Conservation (phyloP, 2,797 vertebrate genomes). For the Coilia nasus region DNA sequence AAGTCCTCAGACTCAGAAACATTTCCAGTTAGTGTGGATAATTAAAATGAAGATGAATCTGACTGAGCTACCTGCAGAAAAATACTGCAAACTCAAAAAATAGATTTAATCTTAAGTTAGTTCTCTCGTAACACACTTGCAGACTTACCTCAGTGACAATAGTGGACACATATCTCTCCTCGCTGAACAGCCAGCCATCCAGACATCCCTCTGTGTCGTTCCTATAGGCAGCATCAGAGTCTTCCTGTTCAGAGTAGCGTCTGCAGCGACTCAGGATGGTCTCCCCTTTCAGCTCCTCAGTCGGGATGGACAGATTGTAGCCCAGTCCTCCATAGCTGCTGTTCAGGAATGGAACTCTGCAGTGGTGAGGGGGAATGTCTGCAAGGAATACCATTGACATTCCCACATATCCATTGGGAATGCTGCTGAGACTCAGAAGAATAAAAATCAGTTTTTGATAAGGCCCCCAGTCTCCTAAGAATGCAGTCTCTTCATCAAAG, state of each 20-base stretch:
- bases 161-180: constrained; percentile 51
- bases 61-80: too few species aligned
- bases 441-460: constrained; percentile 49
- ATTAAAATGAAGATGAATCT: too few species aligned
- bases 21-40: too few species aligned
- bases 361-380: constrained; percentile 57
- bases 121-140: not conserved
- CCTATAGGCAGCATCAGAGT: constrained; percentile 18
- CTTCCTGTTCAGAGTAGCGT: constrained; percentile 36
- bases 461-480: constrained; percentile 54
- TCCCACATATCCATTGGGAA: constrained; percentile 46
- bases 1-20: too few species aligned
- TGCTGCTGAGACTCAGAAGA: constrained; percentile 44
- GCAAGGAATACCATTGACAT: constrained; percentile 53
- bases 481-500: constrained; percentile 49
- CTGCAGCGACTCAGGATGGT: constrained; percentile 47
- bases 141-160: constrained; percentile 58
- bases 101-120: too few species aligned
- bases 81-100: too few species aligned
- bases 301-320: constrained; percentile 20
- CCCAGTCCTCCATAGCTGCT: not conserved
- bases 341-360: constrained; percentile 33
- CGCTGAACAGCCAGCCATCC: constrained; percentile 57
- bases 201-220: constrained; percentile 53
- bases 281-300: constrained; percentile 29